Percentiles rank a stretch among this genome's conserved stretches.
phyloP scores from a whole-genome alignment of 2,888 invertebrate species.

The Tetragonula carbonaria region DNA sequence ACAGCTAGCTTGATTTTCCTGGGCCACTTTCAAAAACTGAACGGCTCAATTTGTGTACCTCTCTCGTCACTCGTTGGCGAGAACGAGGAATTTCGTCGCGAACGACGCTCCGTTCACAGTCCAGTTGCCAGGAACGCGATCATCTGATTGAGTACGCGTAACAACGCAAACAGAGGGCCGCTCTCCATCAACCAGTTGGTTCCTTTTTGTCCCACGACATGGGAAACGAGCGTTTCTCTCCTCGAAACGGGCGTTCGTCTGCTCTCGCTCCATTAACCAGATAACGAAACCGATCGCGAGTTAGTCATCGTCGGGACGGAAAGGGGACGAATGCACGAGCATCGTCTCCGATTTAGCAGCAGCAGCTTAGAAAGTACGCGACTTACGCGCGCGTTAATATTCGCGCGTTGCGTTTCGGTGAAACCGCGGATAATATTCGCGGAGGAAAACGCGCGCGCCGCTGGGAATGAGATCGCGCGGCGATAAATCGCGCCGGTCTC shows the following conservation, averaged over 20 bases:
- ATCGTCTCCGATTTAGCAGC: background rate
- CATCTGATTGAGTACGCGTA: slow-evolving; percentile 64
- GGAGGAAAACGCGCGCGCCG: background rate
- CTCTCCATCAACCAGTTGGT: slow-evolving; percentile 38
- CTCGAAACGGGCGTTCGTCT: slow-evolving; percentile 39
- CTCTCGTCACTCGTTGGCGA: background rate
- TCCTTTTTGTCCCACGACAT: slow-evolving; percentile 76
- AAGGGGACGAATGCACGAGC: background rate
- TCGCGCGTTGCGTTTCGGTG: background rate
- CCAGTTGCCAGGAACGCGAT: slow-evolving; percentile 71
- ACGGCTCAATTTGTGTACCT: no score
- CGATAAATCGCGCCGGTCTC: slow-evolving; percentile 6
- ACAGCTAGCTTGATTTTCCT: no score
- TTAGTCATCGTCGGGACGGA: background rate
- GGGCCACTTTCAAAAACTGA: no score
- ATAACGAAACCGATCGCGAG: slow-evolving; percentile 67
- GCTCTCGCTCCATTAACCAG: slow-evolving; percentile 77
- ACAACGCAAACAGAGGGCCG: slow-evolving; percentile 37
- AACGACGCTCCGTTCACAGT: slow-evolving; percentile 73
- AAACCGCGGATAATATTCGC: background rate
- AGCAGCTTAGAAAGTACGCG: slow-evolving; percentile 5
- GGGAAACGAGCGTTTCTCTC: slow-evolving; percentile 80
- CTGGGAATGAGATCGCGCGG: slow-evolving; percentile 28
- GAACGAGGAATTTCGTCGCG: background rate
- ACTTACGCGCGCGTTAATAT: background rate